Percentiles rank a stretch among this genome's conserved stretches.
phyloP scores from a whole-genome alignment of 2,888 invertebrate genomes.

The Rhabditoides inermis region DNA sequence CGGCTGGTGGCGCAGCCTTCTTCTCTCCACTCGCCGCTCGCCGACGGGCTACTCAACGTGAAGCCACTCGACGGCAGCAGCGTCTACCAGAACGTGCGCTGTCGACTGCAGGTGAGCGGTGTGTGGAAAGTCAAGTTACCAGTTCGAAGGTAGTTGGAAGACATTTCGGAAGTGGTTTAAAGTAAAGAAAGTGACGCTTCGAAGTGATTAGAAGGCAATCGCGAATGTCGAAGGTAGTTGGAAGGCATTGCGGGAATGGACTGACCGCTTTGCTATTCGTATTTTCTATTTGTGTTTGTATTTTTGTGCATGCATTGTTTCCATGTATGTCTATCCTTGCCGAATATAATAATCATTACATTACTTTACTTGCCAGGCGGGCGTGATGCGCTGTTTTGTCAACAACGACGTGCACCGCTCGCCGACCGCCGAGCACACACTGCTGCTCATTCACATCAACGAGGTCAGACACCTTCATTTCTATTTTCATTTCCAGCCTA shows the following conservation, averaged over 20 bases:
- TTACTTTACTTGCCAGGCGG: too few species aligned
- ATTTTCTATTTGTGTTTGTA: too few species aligned
- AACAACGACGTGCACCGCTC: neutral
- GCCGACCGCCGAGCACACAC: neutral
- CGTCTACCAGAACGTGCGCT: constrained; percentile 17
- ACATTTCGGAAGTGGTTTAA: too few species aligned
- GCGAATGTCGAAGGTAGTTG: too few species aligned
- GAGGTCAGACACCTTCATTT: neutral
- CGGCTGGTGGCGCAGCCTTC: constrained; percentile 27
- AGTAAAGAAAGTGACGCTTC: too few species aligned
- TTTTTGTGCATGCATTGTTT: too few species aligned
- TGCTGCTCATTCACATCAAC: neutral
- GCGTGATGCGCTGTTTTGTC: neutral
- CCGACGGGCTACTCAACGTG: constrained; percentile 26
- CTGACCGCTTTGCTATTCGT: neutral
- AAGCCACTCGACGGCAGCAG: constrained; percentile 18
- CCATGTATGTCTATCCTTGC: too few species aligned
- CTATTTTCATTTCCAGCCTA: too few species aligned
- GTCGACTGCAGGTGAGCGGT: constrained; percentile 19
- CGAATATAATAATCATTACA: too few species aligned
- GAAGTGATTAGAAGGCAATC: too few species aligned
- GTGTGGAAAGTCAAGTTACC: too few species aligned
- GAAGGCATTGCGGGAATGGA: neutral
- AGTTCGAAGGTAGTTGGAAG: too few species aligned
- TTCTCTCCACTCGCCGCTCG: constrained; percentile 23